These are phyloP conservation scores for Drosophila guanche DNA, from an alignment of 1,140 invertebrate genomes.

Conservation along the genomic window DNA sequence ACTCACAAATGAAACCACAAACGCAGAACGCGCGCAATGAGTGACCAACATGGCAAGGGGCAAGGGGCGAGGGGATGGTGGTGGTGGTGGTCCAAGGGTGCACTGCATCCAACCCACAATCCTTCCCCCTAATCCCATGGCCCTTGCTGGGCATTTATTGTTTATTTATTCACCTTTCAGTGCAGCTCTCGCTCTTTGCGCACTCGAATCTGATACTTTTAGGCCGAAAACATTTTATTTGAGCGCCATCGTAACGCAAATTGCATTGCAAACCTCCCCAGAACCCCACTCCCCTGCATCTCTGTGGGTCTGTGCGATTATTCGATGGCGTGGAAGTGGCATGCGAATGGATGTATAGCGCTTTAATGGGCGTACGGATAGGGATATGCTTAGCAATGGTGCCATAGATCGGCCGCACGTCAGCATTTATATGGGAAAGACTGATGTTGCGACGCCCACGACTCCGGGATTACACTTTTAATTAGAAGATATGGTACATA, in stretches of 20 bases:
- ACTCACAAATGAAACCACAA: slow-evolving; percentile 79
- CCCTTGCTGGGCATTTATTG: slow-evolving; percentile 52
- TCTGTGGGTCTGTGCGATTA: slow-evolving; percentile 8
- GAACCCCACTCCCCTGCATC: neutral
- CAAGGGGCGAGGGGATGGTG: no score
- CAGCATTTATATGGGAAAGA: slow-evolving; percentile 12
- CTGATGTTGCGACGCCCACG: neutral
- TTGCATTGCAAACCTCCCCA: slow-evolving; percentile 37
- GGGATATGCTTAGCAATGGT: neutral
- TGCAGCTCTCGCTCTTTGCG: slow-evolving; percentile 7
- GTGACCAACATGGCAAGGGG: slow-evolving; percentile 17
- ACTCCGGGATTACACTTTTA: neutral
- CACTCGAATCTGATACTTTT: slow-evolving; percentile 37
- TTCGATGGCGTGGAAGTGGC: slow-evolving; percentile 36
- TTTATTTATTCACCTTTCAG: slow-evolving; percentile 70
- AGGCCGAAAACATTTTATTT: slow-evolving; percentile 39
- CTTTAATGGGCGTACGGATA: slow-evolving; percentile 10
- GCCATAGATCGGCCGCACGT: slow-evolving; percentile 4
- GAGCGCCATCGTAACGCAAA: slow-evolving; percentile 13
- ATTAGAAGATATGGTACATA: no score
- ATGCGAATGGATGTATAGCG: slow-evolving; percentile 11
- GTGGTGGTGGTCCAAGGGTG: no score
- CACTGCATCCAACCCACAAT: neutral
- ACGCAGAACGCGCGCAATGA: slow-evolving; percentile 52
- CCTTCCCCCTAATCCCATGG: slow-evolving; percentile 1